phyloP scores from a whole-genome alignment of 2,113 vertebrate genomes.

The Bungarus multicinctus region DNA sequence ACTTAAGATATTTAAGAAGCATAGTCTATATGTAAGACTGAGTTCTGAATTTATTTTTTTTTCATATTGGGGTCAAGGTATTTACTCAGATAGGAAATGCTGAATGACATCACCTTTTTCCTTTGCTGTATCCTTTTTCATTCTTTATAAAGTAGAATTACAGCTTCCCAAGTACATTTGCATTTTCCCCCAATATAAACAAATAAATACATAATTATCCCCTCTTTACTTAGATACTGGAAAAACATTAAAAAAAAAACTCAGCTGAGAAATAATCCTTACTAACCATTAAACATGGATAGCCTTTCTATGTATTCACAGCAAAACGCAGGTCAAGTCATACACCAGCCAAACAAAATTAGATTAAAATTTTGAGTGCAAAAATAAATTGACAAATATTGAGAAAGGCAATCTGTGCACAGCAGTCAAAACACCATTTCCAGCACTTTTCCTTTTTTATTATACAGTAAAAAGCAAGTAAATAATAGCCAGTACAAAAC shows the following conservation, averaged over 20 bases:
- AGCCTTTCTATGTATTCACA: slow-evolving; percentile 26
- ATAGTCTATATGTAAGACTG: neutral
- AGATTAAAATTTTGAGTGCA: slow-evolving; percentile 22
- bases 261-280: neutral
- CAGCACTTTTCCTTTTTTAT: slow-evolving; percentile 44
- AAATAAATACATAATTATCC: neutral
- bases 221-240: neutral
- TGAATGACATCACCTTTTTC: neutral
- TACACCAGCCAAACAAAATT: slow-evolving; percentile 1
- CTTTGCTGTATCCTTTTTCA: neutral
- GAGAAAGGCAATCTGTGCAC: slow-evolving; percentile 38
- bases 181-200: neutral
- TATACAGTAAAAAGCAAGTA: neutral
- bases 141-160: neutral
- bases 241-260: neutral
- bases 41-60: neutral
- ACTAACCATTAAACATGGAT: slow-evolving; percentile 13
- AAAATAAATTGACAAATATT: neutral
- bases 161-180: neutral
- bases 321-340: neutral
- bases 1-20: neutral
- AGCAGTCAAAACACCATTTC: slow-evolving; percentile 24
- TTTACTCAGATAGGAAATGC: neutral
- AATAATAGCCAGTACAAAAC: slow-evolving; percentile 17
- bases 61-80: neutral